These are phyloP conservation scores for Hypolimnas misippus DNA, from an alignment of 2,888 invertebrate species.

Conservation along the genomic window DNA sequence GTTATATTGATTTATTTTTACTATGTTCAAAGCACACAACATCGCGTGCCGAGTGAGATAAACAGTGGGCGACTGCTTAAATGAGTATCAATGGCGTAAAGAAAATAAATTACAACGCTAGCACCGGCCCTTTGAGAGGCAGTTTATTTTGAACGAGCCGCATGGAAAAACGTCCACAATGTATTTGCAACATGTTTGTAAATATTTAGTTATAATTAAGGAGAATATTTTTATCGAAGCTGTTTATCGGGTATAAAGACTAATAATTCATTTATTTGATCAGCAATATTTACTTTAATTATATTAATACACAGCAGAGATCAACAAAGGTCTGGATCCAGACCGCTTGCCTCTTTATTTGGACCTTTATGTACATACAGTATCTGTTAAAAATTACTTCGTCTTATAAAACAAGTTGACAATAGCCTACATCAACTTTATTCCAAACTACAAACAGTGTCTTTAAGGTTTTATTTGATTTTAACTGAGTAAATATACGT, in stretches of 20 bases:
- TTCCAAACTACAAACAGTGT: too few species aligned
- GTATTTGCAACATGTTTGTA: neutral
- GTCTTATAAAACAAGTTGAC: too few species aligned
- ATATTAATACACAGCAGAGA: too few species aligned
- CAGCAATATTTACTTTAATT: neutral
- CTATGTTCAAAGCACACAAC: conserved; percentile 1
- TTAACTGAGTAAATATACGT: too few species aligned
- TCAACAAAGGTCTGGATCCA: too few species aligned
- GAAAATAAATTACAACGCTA: conserved; percentile 42
- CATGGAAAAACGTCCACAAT: neutral
- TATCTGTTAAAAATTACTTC: too few species aligned
- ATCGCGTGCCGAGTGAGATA: conserved; percentile 28
- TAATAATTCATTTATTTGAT: neutral
- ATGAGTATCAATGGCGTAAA: conserved; percentile 42
- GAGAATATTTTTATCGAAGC: too few species aligned
- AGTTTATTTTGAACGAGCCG: conserved; percentile 25
- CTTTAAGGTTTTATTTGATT: too few species aligned
- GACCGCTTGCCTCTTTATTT: too few species aligned
- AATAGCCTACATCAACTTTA: too few species aligned
- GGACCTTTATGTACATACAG: too few species aligned
- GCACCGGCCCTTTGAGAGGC: conserved; percentile 30
- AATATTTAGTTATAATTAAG: neutral
- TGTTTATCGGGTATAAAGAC: too few species aligned
- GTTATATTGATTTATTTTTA: conserved; percentile 1
- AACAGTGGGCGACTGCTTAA: conserved; percentile 28